phyloP scores from a whole-genome alignment of 2,888 invertebrate species.

The Pristionchus fissidentatus region DNA sequence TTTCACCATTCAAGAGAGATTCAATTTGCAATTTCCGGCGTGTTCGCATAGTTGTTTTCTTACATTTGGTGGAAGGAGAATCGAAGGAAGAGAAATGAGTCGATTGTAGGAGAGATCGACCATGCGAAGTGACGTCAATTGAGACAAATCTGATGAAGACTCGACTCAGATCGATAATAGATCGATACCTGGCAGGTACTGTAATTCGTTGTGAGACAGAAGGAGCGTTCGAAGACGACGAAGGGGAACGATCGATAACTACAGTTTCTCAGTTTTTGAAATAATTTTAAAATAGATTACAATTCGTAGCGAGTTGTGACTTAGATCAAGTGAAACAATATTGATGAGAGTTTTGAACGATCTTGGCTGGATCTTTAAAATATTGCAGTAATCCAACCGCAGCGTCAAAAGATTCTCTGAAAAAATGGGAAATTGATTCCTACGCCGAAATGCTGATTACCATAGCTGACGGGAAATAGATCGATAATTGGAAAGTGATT shows the following conservation, averaged over 20 bases:
- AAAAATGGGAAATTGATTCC: not conserved
- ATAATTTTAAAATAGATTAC: not conserved
- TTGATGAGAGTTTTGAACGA: not conserved
- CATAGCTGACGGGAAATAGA: not conserved
- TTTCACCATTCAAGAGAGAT: too few relatives aligned
- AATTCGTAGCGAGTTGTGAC: conserved; percentile 22
- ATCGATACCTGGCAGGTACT: conserved; percentile 17
- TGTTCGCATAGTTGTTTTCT: not conserved
- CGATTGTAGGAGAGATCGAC: conserved; percentile 24
- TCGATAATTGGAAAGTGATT: not conserved
- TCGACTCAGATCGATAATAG: not conserved
- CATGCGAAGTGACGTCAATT: not conserved
- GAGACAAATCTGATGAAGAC: not conserved
- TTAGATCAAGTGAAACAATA: conserved; percentile 7
- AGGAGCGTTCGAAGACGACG: conserved; percentile 4
- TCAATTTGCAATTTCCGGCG: not conserved
- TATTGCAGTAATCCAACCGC: conserved; percentile 28
- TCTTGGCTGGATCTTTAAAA: not conserved
- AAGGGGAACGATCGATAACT: not conserved
- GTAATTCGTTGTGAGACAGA: conserved; percentile 12
- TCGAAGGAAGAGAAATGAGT: not conserved
- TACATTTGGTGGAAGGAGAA: not conserved
- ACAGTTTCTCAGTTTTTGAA: not conserved
- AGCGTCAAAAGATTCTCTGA: not conserved
- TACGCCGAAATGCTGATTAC: not conserved